Percentiles rank a stretch among this genome's conserved stretches.
These are phyloP conservation scores for Pogonognathellus flavescens DNA, from an alignment of 1,140 invertebrate species.

Conservation along the genomic window DNA sequence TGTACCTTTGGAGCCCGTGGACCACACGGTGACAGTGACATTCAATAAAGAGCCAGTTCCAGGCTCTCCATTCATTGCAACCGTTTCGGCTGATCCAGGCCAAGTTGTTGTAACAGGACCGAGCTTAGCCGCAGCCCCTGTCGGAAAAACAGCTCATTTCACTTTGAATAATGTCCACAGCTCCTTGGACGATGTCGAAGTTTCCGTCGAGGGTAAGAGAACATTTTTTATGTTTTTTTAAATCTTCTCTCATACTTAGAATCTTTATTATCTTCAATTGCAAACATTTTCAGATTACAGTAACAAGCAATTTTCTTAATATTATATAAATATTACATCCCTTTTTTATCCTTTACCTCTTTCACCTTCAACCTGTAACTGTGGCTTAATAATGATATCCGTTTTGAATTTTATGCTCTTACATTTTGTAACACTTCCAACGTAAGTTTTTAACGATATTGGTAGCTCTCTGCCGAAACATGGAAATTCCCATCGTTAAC, in stretches of 20 bases:
- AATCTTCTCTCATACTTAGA: background rate
- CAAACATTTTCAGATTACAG: background rate
- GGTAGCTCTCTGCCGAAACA: conserved; percentile 2
- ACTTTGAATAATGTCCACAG: conserved; percentile 82
- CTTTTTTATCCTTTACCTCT: conserved; percentile 3
- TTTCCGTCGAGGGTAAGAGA: conserved; percentile 90
- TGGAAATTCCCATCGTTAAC: conserved; percentile 33
- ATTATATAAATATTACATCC: background rate
- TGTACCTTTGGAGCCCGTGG: conserved; percentile 90
- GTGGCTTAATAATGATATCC: conserved; percentile 28
- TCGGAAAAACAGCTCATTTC: conserved; percentile 81
- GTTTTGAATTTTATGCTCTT: background rate
- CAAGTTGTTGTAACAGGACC: conserved; percentile 81
- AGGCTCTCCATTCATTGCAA: conserved; percentile 84
- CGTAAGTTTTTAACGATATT: conserved; percentile 6
- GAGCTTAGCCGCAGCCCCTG: conserved; percentile 78
- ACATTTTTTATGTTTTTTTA: background rate
- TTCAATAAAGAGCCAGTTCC: conserved; percentile 88
- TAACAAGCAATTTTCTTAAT: background rate
- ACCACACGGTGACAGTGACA: conserved; percentile 95
- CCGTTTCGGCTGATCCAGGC: conserved; percentile 79
- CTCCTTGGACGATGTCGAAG: conserved; percentile 90
- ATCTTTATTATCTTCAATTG: background rate
- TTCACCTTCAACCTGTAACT: conserved; percentile 14
- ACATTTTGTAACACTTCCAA: background rate